Evolutionary conservation across 2,888 invertebrate genomes (phyloP).

Genomic region (Saturnia japonica): DNA sequence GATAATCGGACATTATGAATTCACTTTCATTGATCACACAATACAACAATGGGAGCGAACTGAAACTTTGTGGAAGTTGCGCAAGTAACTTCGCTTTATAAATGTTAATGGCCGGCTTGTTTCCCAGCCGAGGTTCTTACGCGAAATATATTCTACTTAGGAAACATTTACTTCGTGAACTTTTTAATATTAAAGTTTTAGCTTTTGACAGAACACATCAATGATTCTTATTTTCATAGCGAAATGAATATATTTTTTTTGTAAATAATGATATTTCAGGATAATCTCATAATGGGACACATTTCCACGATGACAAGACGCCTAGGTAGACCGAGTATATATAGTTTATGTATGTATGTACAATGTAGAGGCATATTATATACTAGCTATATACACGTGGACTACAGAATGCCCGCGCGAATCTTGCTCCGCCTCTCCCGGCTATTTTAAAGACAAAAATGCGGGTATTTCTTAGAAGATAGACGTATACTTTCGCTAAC

Average conservation of each 20-base stretch:
- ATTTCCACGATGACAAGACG: no score
- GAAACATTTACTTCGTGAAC: not conserved
- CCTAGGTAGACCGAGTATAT: no score
- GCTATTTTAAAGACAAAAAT: no score
- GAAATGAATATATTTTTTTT: not conserved
- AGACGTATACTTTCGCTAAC: no score
- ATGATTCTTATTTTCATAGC: not conserved
- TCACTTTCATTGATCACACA: conserved; percentile 11
- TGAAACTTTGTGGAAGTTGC: not conserved
- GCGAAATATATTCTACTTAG: not conserved
- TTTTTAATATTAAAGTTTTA: not conserved
- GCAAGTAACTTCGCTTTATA: conserved; percentile 7
- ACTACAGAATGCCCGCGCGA: no score
- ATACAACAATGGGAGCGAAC: not conserved
- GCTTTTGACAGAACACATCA: not conserved
- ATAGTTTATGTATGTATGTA: no score
- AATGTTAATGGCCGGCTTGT: conserved; percentile 1
- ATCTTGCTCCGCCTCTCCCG: no score
- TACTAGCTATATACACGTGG: no score
- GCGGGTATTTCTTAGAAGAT: no score
- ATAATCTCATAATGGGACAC: no score
- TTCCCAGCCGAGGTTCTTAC: not conserved
- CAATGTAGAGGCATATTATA: no score
- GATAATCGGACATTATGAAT: conserved; percentile 8
- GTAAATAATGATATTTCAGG: no score